phyloP scores from a whole-genome alignment of 2,113 vertebrate genomes.

The Actenoides hombroni region DNA sequence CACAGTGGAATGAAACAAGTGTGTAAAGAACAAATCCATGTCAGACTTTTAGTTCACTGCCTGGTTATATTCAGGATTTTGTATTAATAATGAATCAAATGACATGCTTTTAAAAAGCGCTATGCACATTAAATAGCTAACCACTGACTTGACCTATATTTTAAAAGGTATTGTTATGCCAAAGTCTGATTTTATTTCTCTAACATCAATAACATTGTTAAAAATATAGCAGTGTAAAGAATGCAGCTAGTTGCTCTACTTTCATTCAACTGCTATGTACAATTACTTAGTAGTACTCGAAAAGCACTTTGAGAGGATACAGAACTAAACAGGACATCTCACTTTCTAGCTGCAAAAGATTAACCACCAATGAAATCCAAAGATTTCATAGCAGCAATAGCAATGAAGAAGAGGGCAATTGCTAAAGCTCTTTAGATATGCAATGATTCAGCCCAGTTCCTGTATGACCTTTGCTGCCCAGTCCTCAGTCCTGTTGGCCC shows the following conservation, averaged over 20 bases:
- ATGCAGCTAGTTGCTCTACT: background rate
- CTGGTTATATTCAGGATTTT: background rate
- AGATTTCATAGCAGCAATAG: background rate
- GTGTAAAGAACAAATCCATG: background rate
- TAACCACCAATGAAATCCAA: background rate
- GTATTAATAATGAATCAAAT: background rate
- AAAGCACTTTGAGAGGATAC: background rate
- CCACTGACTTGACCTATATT: background rate
- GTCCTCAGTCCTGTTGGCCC: rapidly evolving
- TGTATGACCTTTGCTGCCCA: background rate
- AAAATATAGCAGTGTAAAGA: background rate
- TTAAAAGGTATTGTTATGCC: background rate
- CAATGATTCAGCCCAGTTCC: background rate
- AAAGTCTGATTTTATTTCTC: background rate
- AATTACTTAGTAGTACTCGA: background rate
- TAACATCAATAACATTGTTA: background rate
- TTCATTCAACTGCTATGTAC: background rate
- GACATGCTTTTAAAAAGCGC: background rate
- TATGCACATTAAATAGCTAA: background rate
- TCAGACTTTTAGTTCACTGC: background rate
- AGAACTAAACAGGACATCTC: background rate
- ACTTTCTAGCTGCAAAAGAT: background rate
- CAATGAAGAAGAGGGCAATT: background rate
- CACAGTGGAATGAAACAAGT: background rate
- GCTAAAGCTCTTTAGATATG: background rate